Conservation (phyloP, 2,888 invertebrate genomes). For the Patella depressa region DNA sequence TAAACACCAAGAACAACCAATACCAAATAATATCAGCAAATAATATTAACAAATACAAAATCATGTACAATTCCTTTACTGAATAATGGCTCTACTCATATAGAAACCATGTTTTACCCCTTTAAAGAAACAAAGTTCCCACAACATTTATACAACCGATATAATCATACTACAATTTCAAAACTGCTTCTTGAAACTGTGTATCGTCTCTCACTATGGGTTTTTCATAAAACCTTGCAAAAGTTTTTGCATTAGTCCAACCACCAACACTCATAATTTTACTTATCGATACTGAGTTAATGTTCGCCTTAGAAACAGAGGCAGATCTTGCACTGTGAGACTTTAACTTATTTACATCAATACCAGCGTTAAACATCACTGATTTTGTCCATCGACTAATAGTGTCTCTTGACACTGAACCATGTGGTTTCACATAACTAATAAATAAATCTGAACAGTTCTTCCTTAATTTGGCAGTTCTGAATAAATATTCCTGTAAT, state of each 20-base stretch:
- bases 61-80: no score
- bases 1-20: no score
- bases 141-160: no score
- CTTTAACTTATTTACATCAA: conserved; percentile 22
- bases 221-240: conserved; percentile 24
- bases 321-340: conserved; percentile 26
- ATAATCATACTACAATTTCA: no score
- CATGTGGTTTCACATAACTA: conserved; percentile 32
- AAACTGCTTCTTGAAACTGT: no score
- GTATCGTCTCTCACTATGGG: not conserved
- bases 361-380: conserved; percentile 20
- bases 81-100: no score
- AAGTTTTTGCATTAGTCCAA: conserved; percentile 25
- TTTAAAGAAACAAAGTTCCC: no score
- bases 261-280: conserved; percentile 26
- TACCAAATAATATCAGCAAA: no score
- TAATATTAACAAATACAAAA: no score
- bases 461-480: conserved; percentile 19
- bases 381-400: conserved; percentile 20
- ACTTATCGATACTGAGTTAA: conserved; percentile 17
- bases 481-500: not conserved
- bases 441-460: conserved; percentile 18
- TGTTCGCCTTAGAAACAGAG: conserved; percentile 22
- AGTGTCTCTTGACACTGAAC: conserved; percentile 22
- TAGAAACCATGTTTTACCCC: no score